Evolutionary conservation across 2,797 vertebrate species (phyloP).

Genomic region (Delichon dasypus): DNA sequence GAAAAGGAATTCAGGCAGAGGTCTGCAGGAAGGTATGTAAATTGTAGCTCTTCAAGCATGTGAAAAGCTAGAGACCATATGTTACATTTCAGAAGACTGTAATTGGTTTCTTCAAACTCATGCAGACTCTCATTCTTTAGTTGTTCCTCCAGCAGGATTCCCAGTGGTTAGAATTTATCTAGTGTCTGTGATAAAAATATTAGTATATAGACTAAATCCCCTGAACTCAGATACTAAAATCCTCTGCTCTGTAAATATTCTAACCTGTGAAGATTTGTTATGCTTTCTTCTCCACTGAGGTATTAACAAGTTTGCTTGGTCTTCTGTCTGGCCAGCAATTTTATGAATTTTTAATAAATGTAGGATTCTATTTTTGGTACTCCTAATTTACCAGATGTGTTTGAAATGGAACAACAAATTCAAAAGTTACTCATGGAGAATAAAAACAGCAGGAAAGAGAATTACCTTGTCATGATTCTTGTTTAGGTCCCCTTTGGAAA

Average conservation of each 20-base stretch:
- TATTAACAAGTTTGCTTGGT: neutral
- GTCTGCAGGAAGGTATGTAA: constrained; percentile 64
- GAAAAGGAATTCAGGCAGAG: constrained; percentile 76
- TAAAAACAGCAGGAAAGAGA: neutral
- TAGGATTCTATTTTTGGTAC: neutral
- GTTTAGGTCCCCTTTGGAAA: neutral
- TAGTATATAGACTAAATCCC: neutral
- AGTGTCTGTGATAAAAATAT: neutral
- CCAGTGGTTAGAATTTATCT: neutral
- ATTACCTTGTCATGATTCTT: neutral
- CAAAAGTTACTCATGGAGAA: neutral
- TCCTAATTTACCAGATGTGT: neutral
- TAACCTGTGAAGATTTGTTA: neutral
- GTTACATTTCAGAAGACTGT: neutral
- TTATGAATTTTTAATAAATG: neutral
- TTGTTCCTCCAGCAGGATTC: neutral
- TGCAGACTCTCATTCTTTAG: neutral
- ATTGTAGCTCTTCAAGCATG: neutral
- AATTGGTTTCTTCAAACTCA: neutral
- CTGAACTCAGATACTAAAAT: neutral
- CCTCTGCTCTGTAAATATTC: neutral
- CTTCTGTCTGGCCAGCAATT: neutral
- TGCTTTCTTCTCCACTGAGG: neutral
- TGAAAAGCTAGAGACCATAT: neutral
- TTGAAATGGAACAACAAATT: neutral